Conservation (phyloP, 1,140 invertebrate species). For the Monomorium pharaonis region DNA sequence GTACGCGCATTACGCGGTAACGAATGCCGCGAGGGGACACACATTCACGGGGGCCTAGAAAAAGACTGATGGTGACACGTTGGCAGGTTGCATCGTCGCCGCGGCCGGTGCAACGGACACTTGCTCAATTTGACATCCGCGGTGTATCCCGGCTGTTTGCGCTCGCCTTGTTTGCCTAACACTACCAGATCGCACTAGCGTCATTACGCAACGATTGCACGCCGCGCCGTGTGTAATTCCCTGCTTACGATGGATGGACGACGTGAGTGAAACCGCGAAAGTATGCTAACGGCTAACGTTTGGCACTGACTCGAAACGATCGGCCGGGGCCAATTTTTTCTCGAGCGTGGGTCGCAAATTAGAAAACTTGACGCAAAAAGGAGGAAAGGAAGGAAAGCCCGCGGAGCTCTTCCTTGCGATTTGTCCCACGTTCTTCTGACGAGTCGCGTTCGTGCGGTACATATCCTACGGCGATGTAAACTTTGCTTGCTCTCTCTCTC, state of each 20-base stretch:
- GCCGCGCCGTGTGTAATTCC: slow-evolving; percentile 9
- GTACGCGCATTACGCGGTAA: background rate
- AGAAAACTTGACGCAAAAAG: slow-evolving; percentile 23
- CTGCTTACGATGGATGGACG: background rate
- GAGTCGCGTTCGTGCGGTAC: background rate
- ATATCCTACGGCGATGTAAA: background rate
- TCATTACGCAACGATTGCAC: background rate
- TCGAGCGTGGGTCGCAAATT: background rate
- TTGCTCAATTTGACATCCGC: slow-evolving; percentile 34
- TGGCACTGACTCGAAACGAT: slow-evolving; percentile 17
- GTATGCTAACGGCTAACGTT: slow-evolving; percentile 9
- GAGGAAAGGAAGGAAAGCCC: background rate
- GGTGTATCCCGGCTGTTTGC: background rate
- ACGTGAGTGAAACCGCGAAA: slow-evolving; percentile 25
- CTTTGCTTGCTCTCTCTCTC: too few species aligned
- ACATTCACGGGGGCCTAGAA: background rate
- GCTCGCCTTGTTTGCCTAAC: background rate
- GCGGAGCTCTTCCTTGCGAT: too few species aligned
- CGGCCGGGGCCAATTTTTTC: background rate
- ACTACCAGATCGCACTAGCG: slow-evolving; percentile 7
- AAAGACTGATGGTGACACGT: slow-evolving; percentile 17
- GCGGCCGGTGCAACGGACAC: background rate
- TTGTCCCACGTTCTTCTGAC: background rate
- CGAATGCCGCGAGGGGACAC: background rate
- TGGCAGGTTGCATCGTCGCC: background rate